Conservation (phyloP, 2,888 invertebrate genomes). For the Anarsia innoxiella region DNA sequence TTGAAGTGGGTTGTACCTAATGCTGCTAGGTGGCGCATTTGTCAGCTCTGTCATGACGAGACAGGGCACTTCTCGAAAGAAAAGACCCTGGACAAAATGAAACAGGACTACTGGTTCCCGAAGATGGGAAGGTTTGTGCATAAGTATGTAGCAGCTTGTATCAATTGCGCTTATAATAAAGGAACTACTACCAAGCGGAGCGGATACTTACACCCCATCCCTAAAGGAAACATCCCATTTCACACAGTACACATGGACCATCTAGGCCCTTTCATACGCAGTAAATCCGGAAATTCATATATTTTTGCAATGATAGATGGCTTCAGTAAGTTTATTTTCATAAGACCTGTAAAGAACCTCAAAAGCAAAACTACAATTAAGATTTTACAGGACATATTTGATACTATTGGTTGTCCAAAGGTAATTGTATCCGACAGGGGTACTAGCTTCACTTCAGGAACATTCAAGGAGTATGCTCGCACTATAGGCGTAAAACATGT, state of each 20-base stretch:
- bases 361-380: conserved; percentile 12
- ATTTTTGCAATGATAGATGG: conserved; percentile 15
- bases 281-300: conserved; percentile 14
- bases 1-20: conserved; percentile 2
- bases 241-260: conserved; percentile 13
- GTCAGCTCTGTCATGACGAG: not conserved
- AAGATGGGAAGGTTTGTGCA: conserved; percentile 11
- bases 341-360: conserved; percentile 9
- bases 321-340: conserved; percentile 11
- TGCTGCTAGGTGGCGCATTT: not conserved
- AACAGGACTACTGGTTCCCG: conserved; percentile 7
- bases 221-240: conserved; percentile 4
- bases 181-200: not conserved
- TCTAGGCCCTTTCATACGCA: conserved; percentile 15
- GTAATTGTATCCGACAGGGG: conserved; percentile 13
- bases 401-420: conserved; percentile 15
- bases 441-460: conserved; percentile 7
- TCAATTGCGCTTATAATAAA: conserved; percentile 1
- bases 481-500: conserved; percentile 13
- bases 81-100: not conserved
- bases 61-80: not conserved
- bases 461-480: not conserved
- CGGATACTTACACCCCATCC: conserved; percentile 11
- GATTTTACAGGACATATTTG: conserved; percentile 12
- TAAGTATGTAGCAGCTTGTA: not conserved